These are phyloP conservation scores for Cremastobaeus sp. DNA, from an alignment of 2,888 invertebrate species.

Conservation along the genomic window DNA sequence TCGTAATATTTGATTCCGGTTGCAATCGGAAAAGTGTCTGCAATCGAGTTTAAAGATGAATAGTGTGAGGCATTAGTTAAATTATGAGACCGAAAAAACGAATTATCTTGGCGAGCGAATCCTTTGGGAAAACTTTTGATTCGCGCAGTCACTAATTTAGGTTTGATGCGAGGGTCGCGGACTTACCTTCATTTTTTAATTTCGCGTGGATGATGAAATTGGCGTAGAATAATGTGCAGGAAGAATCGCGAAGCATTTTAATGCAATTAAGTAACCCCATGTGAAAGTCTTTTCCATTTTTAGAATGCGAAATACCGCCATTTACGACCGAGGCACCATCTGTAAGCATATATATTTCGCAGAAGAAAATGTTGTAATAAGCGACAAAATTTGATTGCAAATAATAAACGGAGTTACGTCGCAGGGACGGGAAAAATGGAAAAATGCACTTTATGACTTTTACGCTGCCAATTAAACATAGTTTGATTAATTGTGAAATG, in stretches of 20 bases:
- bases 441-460: too few relatives aligned
- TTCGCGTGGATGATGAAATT: conserved; percentile 37
- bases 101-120: conserved; percentile 17
- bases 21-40: conserved; percentile 7
- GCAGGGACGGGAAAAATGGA: too few relatives aligned
- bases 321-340: too few relatives aligned
- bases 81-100: conserved; percentile 26
- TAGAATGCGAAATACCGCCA: too few relatives aligned
- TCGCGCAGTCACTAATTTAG: conserved; percentile 20
- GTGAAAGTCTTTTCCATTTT: conserved; percentile 6
- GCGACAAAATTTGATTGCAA: too few relatives aligned
- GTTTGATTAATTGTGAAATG: conserved; percentile 26
- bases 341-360: too few relatives aligned
- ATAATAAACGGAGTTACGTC: too few relatives aligned
- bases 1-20: too few relatives aligned
- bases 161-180: conserved; percentile 32
- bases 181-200: conserved; percentile 41
- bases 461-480: conserved; percentile 3
- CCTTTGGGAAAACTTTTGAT: conserved; percentile 38
- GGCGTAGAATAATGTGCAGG: conserved; percentile 31
- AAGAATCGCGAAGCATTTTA: conserved; percentile 38
- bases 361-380: too few relatives aligned
- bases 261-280: conserved; percentile 30
- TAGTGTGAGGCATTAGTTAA: conserved; percentile 16
- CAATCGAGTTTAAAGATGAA: conserved; percentile 14